phyloP scores from a whole-genome alignment of 2,113 vertebrate species.

The Otocyon megalotis region DNA sequence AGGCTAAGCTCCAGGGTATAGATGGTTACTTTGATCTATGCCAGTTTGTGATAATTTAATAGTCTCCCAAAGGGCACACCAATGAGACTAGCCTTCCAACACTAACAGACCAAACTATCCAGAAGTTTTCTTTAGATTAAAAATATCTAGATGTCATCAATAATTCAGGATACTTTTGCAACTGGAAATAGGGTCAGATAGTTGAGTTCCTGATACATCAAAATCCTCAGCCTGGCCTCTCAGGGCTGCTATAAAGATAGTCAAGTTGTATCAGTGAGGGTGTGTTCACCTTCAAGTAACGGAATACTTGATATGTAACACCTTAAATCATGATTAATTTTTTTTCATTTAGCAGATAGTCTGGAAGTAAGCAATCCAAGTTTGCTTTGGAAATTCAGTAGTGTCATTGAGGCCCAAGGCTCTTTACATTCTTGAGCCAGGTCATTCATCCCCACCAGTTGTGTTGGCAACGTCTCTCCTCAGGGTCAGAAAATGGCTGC shows the following conservation, averaged over 20 bases:
- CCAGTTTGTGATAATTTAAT: background rate
- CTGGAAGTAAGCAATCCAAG: background rate
- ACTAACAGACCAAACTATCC: background rate
- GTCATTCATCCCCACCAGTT: background rate
- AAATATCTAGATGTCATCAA: background rate
- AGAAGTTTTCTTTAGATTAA: background rate
- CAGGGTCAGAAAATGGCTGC: background rate
- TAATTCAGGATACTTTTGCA: background rate
- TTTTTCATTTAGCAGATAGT: background rate
- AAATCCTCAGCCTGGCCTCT: background rate
- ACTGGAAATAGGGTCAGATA: background rate
- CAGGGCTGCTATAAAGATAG: background rate
- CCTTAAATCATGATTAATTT: background rate
- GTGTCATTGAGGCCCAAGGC: background rate
- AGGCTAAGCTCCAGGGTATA: background rate
- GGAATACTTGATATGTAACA: background rate
- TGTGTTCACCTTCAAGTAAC: background rate
- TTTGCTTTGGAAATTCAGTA: background rate
- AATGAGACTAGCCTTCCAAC: background rate
- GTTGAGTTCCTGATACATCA: constrained; percentile 15
- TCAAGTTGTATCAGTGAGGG: background rate
- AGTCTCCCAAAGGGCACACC: background rate
- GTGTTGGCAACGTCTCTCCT: background rate
- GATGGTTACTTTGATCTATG: background rate
- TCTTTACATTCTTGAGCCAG: background rate